Conservation (phyloP, 2,797 vertebrate genomes). For the Gymnoscopelus microlampas region DNA sequence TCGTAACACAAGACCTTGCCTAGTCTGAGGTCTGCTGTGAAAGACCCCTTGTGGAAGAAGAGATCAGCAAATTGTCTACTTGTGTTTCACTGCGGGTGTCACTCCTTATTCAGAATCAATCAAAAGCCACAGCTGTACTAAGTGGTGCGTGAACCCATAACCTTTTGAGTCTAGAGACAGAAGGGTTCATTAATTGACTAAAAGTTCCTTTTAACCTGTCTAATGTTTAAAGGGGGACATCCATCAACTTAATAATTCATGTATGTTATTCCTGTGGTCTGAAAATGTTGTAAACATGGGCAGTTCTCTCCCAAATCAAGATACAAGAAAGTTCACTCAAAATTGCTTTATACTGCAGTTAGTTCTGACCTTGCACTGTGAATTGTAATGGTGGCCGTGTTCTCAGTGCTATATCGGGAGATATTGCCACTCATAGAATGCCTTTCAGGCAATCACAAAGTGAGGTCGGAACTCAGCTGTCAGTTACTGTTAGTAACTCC, state of each 20-base stretch:
- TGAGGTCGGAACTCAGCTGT: too few species aligned
- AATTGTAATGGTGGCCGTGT: too few species aligned
- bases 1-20: conserved; percentile 4
- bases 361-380: too few species aligned
- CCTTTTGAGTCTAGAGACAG: background rate
- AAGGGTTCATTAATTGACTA: conserved; percentile 17
- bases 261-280: background rate
- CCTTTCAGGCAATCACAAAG: too few species aligned
- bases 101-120: conserved; percentile 31
- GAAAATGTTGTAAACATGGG: too few species aligned
- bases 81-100: conserved; percentile 38
- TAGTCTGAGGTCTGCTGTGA: background rate
- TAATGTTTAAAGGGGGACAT: too few species aligned
- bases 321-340: too few species aligned
- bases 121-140: conserved; percentile 3
- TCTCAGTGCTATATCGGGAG: too few species aligned
- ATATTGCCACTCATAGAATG: too few species aligned
- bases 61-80: conserved; percentile 36
- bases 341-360: too few species aligned
- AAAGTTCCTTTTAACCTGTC: conserved; percentile 13
- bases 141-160: background rate
- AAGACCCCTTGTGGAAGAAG: background rate
- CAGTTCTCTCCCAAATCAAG: too few species aligned
- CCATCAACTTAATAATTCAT: conserved; percentile 5
- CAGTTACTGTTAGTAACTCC: too few species aligned